phyloP scores from a whole-genome alignment of 2,888 invertebrate genomes.

The Synanthedon myopaeformis region DNA sequence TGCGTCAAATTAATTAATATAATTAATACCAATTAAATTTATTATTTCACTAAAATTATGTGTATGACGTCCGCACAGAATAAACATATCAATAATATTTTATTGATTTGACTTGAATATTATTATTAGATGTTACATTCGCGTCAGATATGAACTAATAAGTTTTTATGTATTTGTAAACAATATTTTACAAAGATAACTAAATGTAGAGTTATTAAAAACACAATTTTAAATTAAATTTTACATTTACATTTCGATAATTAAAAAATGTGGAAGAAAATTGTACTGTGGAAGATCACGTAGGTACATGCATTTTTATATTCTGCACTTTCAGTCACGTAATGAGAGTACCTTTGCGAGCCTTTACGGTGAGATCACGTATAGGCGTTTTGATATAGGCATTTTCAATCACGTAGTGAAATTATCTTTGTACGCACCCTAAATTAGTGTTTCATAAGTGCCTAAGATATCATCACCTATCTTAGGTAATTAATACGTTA shows the following conservation, averaged over 20 bases:
- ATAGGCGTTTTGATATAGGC: no score
- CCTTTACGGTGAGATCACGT: no score
- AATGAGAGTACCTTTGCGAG: no score
- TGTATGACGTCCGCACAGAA: neutral
- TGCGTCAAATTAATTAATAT: neutral
- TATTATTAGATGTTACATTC: neutral
- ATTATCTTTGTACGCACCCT: no score
- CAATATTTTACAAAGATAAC: neutral
- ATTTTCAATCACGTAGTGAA: no score
- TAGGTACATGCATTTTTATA: no score
- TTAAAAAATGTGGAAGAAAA: no score
- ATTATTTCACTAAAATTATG: neutral
- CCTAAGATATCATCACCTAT: no score
- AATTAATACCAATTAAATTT: neutral
- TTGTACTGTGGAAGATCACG: no score
- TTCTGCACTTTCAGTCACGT: no score
- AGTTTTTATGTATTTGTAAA: neutral
- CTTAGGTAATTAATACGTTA: no score
- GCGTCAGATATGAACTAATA: neutral
- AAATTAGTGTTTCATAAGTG: no score
- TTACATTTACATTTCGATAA: neutral
- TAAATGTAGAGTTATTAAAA: neutral
- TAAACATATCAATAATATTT: neutral
- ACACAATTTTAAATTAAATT: neutral
- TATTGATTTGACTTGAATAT: neutral